Evolutionary conservation across 2,888 invertebrate genomes (phyloP), one percentile per base, ranked within the genome.

Genomic region (Hypena proboscidalis): DNA sequence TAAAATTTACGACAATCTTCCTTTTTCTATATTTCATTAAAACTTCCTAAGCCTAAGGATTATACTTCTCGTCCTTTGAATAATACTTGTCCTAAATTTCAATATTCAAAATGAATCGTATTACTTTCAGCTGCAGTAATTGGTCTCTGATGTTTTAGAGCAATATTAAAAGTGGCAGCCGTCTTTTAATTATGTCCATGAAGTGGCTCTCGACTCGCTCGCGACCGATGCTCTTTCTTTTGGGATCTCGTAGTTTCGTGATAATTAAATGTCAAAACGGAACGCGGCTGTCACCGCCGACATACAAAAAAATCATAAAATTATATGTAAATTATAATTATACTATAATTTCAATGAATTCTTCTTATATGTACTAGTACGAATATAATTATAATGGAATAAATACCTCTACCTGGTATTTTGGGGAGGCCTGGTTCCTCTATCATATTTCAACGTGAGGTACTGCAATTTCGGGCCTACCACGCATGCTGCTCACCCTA

Each of bases 21-120:
- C 57, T 65, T 70, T 65, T 73, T 75, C 68, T 70, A 69, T 70
- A 74, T 75, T 80, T 77, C 66, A 77, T 77, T 77, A 75, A 70
- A 78, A 80, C 64, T 80, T 78, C 49, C 22, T 61, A 61, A 72
- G 69, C 46, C 71, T 35, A n/a, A 51, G 60, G 70, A 72, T 77
- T 72, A 74, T 62, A 60, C 71, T 70, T 69, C 57, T 63, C 55
- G 51, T 66, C 57, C 59, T 58, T 57, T 54, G 52, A 63, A 52
- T 67, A 66, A 68, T 67, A 66, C 57, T 70, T 64, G 67, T 68
- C 63, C 57, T 60, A 71, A 62, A 57, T 59, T 61, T 56, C 40
- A 63, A 69, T 69, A 68, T 67, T 58, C 32, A 35, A 49, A 53
- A 62, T 43, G 51, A 59, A 57, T 53, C 42, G 35, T 54, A 39